Conservation (phyloP, 2,113 vertebrate species). For the Chauna torquata region DNA sequence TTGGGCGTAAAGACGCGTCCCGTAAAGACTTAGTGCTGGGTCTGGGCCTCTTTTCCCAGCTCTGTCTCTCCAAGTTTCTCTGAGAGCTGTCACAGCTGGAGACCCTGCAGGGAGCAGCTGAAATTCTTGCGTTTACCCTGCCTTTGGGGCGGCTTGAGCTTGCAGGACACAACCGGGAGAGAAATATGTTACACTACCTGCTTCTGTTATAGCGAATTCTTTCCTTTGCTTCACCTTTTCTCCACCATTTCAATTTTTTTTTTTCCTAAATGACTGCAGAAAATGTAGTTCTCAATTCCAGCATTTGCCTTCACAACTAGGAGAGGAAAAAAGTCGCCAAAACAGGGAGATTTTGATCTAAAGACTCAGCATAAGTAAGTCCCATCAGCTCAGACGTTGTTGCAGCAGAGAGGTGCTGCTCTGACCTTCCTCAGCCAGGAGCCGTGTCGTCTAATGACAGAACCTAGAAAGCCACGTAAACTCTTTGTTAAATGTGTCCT, state of each 20-base stretch:
- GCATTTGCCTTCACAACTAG: background rate
- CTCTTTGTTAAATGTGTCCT: background rate
- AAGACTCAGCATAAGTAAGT: background rate
- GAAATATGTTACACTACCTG: background rate
- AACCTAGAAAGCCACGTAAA: rapidly evolving
- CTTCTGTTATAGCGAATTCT: background rate
- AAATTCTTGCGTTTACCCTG: background rate
- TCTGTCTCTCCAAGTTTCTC: background rate
- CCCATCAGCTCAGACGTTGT: background rate
- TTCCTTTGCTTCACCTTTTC: background rate
- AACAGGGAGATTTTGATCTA: background rate
- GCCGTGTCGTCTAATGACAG: background rate
- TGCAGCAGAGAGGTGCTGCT: background rate
- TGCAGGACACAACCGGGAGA: background rate
- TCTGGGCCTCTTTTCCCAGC: background rate
- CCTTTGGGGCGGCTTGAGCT: background rate
- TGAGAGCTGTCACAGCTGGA: background rate
- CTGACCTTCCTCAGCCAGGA: background rate
- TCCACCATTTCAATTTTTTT: background rate
- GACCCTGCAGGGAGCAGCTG: background rate
- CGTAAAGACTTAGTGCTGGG: background rate
- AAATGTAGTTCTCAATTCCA: background rate
- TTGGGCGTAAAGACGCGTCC: background rate
- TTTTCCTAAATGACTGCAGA: background rate
- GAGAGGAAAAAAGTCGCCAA: background rate